Evolutionary conservation across 2,888 invertebrate genomes (phyloP), one percentile per base, ranked within the genome.

Genomic region (Elysia crispata): DNA sequence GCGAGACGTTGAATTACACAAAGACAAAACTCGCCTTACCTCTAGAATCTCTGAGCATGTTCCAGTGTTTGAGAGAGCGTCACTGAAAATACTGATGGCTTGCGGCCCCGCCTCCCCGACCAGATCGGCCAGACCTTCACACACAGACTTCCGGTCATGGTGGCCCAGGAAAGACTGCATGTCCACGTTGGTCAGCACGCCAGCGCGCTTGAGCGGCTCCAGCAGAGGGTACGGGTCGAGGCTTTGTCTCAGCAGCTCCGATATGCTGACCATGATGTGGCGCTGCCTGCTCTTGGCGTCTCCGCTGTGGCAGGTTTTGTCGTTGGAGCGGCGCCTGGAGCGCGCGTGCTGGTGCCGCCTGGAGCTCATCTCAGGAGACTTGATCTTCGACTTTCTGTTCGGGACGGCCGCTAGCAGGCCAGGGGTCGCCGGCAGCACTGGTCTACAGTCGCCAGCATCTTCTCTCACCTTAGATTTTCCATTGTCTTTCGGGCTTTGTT

Each of bases 51-150:
- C 86, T 41, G 81, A 82, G 74, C 87, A 86, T 23, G 85, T 85
- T 5, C 86, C 86, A 1, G 85, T 83, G 15, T 82, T 76, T 20
- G 88, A 81, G 8, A 90, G 76, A 6, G 87, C 85, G 79, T 88
- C 87, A 85, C 89, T 89, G 85, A 91, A 91, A 0, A 81, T 64
- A 11, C 85, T 81, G 76, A 90, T 89, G 54, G 87, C 84, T 23
- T 79, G 62, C 69, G 86, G 85, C 23, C 85, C 83, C 31, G 86
- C 85, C 28, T 87, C 85, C 31, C 85, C 86, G 20, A 90, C 78
- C 5, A 84, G 77, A 41, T 85, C 86, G 6, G 87, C 85, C 50
- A 90, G 84, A 57, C 84, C 87, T 81, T 89, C 89, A 82, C 88
- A 88, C 8, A 89, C 84, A 20, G 87, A 82, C 31, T 87, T 83